A percentile compares a stretch with the other conserved stretches of the same genome.
phyloP scores from a whole-genome alignment of 2,113 vertebrate species.

The Brienomyrus longianalis region DNA sequence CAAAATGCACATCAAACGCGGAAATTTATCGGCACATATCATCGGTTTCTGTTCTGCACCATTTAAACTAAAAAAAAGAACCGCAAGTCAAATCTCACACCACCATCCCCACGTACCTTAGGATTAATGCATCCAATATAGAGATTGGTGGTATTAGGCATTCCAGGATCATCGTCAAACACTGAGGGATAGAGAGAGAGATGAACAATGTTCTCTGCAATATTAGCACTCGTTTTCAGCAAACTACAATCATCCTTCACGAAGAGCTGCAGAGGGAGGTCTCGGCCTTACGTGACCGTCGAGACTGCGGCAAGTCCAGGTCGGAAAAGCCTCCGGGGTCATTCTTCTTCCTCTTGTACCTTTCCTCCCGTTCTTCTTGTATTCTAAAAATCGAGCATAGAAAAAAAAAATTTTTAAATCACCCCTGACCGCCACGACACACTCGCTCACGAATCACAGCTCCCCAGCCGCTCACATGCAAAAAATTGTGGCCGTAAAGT shows the following conservation, averaged over 20 bases:
- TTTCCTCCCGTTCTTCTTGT: slow-evolving; percentile 70
- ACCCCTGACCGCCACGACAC: not conserved
- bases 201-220: not conserved
- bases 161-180: slow-evolving; percentile 62
- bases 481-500: not conserved
- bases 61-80: not conserved
- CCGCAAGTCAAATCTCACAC: not conserved
- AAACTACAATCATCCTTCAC: not conserved
- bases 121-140: slow-evolving; percentile 72
- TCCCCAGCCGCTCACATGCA: not conserved
- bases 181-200: slow-evolving; percentile 33
- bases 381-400: slow-evolving; percentile 46
- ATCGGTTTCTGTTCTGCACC: not conserved
- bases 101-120: slow-evolving; percentile 53
- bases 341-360: slow-evolving; percentile 62
- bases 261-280: not conserved
- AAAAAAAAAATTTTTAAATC: not conserved
- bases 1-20: not conserved
- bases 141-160: slow-evolving; percentile 66
- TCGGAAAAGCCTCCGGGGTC: slow-evolving; percentile 50
- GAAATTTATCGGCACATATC: not conserved
- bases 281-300: slow-evolving; percentile 52
- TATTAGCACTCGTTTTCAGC: not conserved
- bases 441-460: not conserved
- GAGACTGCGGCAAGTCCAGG: slow-evolving; percentile 50